phyloP scores from a whole-genome alignment of 2,113 vertebrate species.

The Lophotis ruficrista region DNA sequence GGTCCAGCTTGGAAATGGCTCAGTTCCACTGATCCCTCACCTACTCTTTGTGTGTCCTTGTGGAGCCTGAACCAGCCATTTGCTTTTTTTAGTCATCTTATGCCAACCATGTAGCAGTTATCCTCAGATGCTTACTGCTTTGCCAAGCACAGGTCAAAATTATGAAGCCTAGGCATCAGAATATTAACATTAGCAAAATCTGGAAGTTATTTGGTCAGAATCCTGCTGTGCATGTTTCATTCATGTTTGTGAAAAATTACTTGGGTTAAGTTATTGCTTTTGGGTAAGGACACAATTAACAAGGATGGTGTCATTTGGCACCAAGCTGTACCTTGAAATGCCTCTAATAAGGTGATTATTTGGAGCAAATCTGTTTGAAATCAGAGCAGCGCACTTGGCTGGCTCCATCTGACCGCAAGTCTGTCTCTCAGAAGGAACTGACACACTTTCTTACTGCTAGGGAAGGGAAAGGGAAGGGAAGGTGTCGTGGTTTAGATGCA shows the following conservation, averaged over 20 bases:
- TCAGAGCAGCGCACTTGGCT: neutral
- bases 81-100: neutral
- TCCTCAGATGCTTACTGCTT: neutral
- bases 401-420: neutral
- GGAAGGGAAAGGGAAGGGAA: neutral
- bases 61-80: neutral
- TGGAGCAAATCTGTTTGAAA: neutral
- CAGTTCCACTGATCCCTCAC: neutral
- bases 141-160: neutral
- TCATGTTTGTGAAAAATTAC: neutral
- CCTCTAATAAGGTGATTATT: neutral
- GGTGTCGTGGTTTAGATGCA: neutral
- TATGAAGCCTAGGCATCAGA: neutral
- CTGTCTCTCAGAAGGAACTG: neutral
- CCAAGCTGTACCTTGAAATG: neutral
- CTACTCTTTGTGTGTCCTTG: accelerated
- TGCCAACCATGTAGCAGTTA: neutral
- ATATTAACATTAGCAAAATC: neutral
- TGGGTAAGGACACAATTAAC: neutral
- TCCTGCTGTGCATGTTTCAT: neutral
- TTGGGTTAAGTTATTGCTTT: neutral
- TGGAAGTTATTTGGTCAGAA: conserved; percentile 6
- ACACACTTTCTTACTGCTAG: neutral
- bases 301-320: neutral
- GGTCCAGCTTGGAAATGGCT: neutral